phyloP scores from a whole-genome alignment of 2,888 invertebrate species.

The Nomada flava region DNA sequence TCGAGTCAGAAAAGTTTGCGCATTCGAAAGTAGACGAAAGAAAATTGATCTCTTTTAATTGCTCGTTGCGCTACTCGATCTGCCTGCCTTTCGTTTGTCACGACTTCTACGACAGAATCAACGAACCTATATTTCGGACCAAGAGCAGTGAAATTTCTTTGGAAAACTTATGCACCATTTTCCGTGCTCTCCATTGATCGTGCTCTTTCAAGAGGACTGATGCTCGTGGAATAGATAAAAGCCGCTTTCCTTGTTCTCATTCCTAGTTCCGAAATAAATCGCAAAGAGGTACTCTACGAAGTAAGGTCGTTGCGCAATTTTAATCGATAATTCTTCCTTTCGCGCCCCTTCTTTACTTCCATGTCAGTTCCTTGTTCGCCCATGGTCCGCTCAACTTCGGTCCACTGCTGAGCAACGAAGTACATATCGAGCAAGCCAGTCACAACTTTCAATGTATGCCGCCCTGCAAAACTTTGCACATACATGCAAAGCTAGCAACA shows the following conservation, averaged over 20 bases:
- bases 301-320: background rate
- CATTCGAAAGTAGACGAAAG: background rate
- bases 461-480: background rate
- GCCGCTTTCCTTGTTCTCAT: background rate
- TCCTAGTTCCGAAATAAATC: background rate
- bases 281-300: background rate
- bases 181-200: background rate
- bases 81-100: too few relatives aligned
- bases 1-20: slow-evolving; percentile 18
- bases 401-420: slow-evolving; percentile 20
- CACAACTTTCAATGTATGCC: slow-evolving; percentile 5
- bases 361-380: background rate
- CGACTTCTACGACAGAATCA: background rate
- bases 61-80: background rate
- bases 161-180: background rate
- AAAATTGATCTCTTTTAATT: slow-evolving; percentile 14
- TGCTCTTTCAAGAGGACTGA: background rate
- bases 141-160: too few relatives aligned
- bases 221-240: background rate
- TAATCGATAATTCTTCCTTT: background rate
- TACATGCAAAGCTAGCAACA: background rate
- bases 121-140: too few relatives aligned
- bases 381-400: background rate
- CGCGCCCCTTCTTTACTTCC: background rate
- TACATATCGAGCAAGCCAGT: background rate